A percentile compares a stretch with the other conserved stretches of the same genome.
Conservation (phyloP, 2,888 invertebrate species). For the Polyommatus icarus region DNA sequence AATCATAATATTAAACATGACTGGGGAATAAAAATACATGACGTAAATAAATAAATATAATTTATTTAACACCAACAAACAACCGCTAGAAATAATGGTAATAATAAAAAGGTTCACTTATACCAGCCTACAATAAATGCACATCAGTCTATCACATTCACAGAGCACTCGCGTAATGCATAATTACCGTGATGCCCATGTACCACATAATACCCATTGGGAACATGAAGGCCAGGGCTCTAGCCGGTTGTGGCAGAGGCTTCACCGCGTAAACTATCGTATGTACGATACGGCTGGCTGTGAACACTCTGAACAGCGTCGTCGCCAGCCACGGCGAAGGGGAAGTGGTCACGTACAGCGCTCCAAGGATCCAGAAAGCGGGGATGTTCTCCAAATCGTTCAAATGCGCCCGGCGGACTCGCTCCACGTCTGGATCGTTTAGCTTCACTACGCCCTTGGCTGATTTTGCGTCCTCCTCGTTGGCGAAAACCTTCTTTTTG, state of each 20-base stretch:
- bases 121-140: background rate
- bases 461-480: slow-evolving; percentile 56
- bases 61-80: background rate
- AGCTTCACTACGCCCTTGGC: slow-evolving; percentile 53
- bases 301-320: slow-evolving; percentile 61
- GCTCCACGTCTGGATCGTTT: slow-evolving; percentile 64
- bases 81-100: background rate
- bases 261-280: slow-evolving; percentile 83
- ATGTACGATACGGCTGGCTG: slow-evolving; percentile 75
- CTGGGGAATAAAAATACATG: background rate
- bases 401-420: slow-evolving; percentile 80
- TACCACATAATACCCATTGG: slow-evolving; percentile 56
- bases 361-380: slow-evolving; percentile 76
- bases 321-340: slow-evolving; percentile 54
- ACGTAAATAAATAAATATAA: background rate
- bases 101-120: background rate
- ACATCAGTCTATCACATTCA: slow-evolving; percentile 30
- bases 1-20: background rate
- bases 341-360: slow-evolving; percentile 75
- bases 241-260: slow-evolving; percentile 81
- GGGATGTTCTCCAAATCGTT: slow-evolving; percentile 87
- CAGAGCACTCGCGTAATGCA: slow-evolving; percentile 44
- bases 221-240: slow-evolving; percentile 55
- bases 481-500: slow-evolving; percentile 58
- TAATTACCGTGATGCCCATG: slow-evolving; percentile 59